Evolutionary conservation across 2,113 vertebrate genomes (phyloP), one percentile per base, ranked within the genome.

Genomic region (Hippocampus zosterae): DNA sequence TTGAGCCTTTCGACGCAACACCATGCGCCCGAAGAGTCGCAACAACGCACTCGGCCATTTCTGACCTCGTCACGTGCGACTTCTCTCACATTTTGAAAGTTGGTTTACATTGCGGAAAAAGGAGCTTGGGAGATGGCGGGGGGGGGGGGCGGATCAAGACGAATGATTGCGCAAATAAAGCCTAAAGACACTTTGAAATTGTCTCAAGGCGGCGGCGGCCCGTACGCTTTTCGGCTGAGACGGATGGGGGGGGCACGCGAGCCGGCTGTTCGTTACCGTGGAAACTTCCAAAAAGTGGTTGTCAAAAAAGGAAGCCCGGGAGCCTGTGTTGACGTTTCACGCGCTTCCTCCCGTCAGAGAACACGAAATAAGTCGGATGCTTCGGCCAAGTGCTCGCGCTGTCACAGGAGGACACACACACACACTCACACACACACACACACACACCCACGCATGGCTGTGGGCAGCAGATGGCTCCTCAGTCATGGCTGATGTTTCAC

Each of bases 401-500:
- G 60, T 42, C 21, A 42, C 61, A 63, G 18, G 5, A 6, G 40
- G 41, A 37, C 33, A n/a, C n/a, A n/a, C n/a, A 13, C 23, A 1
- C 55, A 19, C 59, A 5, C 29, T 9, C 57, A 9, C 1, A 6
- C 53, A 11, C 56, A 27, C 29, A 3, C 59, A 19, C 59, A 3
- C 18, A 37, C 64, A 78, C 59, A 57, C 57, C 56, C 59, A 19
- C 66, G 52, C 48, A 44, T 62, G 46, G 19, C 63, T 67, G 78
- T 78, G 73, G 64, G 78, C 48, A 84, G 77, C 88, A 89, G 88
- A 89, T 89, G 88, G 88, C 77, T 81, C 73, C 84, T 84, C 84
- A 87, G 86, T 87, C 88, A 89, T 87, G 84, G 86, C 82, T 87
- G 84, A 88, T 89, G 88, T 87, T 89, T 89, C 85, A 88, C 88